These are phyloP conservation scores for Benthosema pterotum DNA, from an alignment of 2,797 vertebrate species.

Conservation along the genomic window DNA sequence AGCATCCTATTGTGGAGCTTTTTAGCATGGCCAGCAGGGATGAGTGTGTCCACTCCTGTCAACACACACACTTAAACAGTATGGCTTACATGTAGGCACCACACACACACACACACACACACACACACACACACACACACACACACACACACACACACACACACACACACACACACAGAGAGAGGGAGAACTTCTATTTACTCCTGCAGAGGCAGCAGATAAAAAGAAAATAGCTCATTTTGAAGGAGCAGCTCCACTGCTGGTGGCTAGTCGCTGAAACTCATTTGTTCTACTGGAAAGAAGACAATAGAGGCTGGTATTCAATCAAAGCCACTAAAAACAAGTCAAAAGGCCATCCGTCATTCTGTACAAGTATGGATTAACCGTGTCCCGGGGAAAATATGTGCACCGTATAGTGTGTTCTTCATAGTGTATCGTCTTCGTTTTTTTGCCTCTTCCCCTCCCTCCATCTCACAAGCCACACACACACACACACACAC, in stretches of 20 bases:
- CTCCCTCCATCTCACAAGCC: constrained; percentile 14
- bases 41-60: neutral
- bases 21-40: constrained; percentile 28
- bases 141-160: constrained; percentile 2
- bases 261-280: constrained; percentile 51
- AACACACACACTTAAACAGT: neutral
- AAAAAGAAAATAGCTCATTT: constrained; percentile 56
- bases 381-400: constrained; percentile 46
- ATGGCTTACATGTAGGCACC: neutral
- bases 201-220: constrained; percentile 48
- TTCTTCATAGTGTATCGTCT: constrained; percentile 44
- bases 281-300: constrained; percentile 57
- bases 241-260: constrained; percentile 31
- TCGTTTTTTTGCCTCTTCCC: constrained; percentile 22
- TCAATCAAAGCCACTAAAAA: constrained; percentile 61
- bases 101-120: constrained; percentile 3
- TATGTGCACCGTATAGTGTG: constrained; percentile 28
- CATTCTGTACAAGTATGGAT: constrained; percentile 49
- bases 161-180: neutral
- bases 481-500: neutral
- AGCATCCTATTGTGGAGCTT: constrained; percentile 57
- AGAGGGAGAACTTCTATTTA: constrained; percentile 42
- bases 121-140: constrained; percentile 4
- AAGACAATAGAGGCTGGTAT: constrained; percentile 48
- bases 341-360: constrained; percentile 54